Conservation (phyloP, 2,797 vertebrate genomes). For the Hipposideros larvatus region DNA sequence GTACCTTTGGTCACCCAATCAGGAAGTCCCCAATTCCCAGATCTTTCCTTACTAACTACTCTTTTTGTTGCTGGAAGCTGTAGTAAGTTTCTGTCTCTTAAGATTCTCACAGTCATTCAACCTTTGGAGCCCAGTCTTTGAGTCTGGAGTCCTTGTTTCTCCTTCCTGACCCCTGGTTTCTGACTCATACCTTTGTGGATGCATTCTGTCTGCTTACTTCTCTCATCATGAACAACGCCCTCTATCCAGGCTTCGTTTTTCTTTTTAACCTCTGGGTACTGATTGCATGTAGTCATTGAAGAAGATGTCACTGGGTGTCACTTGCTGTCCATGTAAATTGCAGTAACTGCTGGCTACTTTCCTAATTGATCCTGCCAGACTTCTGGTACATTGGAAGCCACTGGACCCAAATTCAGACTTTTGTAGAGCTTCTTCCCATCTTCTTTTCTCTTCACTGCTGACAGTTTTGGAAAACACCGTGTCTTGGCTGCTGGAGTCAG, state of each 20-base stretch:
- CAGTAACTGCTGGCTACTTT: background rate
- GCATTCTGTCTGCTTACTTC: background rate
- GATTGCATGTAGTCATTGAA: background rate
- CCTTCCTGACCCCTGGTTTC: background rate
- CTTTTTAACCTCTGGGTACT: background rate
- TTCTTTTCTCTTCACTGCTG: conserved; percentile 8
- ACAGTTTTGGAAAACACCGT: conserved; percentile 1
- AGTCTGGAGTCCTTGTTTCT: background rate
- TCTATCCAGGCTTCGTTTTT: background rate
- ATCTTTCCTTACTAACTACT: conserved; percentile 18
- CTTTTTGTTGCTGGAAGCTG: conserved; percentile 10
- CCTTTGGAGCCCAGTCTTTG: background rate
- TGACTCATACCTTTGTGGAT: background rate
- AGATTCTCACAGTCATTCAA: background rate
- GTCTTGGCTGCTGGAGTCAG: conserved; percentile 25
- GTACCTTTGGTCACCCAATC: background rate
- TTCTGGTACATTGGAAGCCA: conserved; percentile 43
- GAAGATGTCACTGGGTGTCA: background rate
- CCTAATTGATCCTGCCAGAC: background rate
- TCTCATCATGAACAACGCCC: background rate
- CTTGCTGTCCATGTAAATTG: conserved; percentile 5
- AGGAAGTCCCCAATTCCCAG: background rate
- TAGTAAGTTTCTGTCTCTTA: background rate
- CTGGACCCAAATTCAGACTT: conserved; percentile 1
- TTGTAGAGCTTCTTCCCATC: background rate